Evolutionary conservation across 2,888 invertebrate genomes (phyloP).

Genomic region (Scaptomyza tumidula): DNA sequence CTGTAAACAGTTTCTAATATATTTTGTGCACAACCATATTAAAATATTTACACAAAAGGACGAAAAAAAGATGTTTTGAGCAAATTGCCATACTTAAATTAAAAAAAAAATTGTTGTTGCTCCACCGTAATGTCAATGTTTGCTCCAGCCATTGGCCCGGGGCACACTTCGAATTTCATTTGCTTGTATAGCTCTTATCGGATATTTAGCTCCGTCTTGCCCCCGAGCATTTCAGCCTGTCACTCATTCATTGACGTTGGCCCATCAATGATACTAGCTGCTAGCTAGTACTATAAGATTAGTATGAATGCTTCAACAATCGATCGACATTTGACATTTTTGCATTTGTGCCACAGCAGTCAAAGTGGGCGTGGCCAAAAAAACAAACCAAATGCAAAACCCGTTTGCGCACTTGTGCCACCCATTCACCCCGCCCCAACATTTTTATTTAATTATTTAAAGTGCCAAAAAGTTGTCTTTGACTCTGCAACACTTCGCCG

Average conservation of each 20-base stretch:
- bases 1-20: not conserved
- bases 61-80: not conserved
- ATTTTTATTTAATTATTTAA: constrained; percentile 74
- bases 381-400: constrained; percentile 19
- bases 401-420: constrained; percentile 7
- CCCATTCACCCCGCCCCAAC: not conserved
- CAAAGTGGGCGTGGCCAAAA: constrained; percentile 23
- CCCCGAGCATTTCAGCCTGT: constrained; percentile 51
- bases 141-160: constrained; percentile 20
- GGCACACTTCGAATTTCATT: constrained; percentile 65
- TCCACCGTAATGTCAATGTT: constrained; percentile 41
- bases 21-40: not conserved
- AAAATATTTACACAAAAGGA: not conserved
- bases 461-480: constrained; percentile 58
- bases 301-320: constrained; percentile 15
- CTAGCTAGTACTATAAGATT: constrained; percentile 31
- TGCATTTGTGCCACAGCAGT: not conserved
- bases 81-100: not conserved
- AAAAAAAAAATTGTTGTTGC: not conserved
- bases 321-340: constrained; percentile 28
- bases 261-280: constrained; percentile 43
- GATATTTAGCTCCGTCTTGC: constrained; percentile 61
- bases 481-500: not conserved
- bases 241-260: constrained; percentile 63
- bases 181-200: constrained; percentile 75